A percentile compares a stretch with the other conserved stretches of the same genome.
These are phyloP conservation scores for Habroteleia sp. DNA, from an alignment of 2,888 invertebrate genomes.

Conservation along the genomic window DNA sequence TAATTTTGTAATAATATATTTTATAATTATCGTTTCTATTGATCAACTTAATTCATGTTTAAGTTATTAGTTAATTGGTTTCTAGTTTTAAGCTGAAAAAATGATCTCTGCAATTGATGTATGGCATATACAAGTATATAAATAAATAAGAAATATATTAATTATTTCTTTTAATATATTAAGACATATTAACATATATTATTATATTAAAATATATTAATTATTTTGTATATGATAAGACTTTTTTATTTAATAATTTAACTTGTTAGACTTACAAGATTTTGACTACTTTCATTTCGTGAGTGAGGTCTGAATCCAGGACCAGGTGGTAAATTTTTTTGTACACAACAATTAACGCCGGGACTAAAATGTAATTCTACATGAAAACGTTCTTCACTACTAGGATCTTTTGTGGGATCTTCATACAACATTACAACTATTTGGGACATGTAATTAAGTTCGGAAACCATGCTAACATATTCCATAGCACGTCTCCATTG, in stretches of 20 bases:
- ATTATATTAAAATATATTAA: conserved; percentile 2
- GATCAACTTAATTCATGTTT: no score
- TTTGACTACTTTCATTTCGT: conserved; percentile 86
- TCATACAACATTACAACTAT: conserved; percentile 99
- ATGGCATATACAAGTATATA: no score
- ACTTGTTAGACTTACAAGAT: conserved; percentile 83
- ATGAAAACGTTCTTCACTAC: conserved; percentile 96
- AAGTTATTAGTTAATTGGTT: no score
- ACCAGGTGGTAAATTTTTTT: conserved; percentile 95
- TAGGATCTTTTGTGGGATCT: conserved; percentile 97
- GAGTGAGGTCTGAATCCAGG: conserved; percentile 96
- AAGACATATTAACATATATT: no score
- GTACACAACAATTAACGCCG: conserved; percentile 97
- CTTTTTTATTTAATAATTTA: no score
- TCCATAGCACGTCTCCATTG: conserved; percentile 99
- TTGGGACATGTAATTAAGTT: conserved; percentile 99
- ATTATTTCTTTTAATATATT: no score
- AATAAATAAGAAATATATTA: no score
- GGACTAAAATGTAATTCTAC: conserved; percentile 99
- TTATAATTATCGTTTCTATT: no score
- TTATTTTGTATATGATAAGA: neutral
- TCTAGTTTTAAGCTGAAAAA: no score
- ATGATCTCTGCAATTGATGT: no score
- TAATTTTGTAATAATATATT: no score
- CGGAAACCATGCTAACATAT: conserved; percentile 98